Evolutionary conservation across 23 tunicate species (phyloP).

Genomic region (Styela plicata): DNA sequence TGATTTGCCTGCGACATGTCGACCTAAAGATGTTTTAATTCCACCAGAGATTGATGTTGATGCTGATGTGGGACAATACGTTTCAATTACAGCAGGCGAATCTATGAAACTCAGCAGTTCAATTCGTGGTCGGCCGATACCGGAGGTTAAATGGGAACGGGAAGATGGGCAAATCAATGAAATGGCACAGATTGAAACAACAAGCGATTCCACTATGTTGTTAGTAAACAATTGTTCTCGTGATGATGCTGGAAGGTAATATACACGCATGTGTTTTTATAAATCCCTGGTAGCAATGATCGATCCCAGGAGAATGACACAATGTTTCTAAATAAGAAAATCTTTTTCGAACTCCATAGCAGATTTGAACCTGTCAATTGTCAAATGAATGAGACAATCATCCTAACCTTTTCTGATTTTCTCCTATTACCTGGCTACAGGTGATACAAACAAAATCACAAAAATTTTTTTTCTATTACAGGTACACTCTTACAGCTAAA

Average conservation of each 20-base stretch:
- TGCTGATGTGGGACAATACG: slow-evolving; percentile 67
- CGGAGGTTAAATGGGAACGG: slow-evolving; percentile 76
- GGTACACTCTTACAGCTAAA: slow-evolving; percentile 68
- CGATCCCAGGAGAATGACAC: not conserved
- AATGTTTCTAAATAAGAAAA: not conserved
- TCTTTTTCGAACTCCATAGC: not conserved
- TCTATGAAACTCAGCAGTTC: slow-evolving; percentile 39
- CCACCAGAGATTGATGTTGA: slow-evolving; percentile 91
- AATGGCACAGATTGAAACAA: slow-evolving; percentile 73
- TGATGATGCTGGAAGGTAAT: slow-evolving; percentile 74
- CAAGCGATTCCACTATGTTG: slow-evolving; percentile 31
- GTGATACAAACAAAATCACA: not conserved
- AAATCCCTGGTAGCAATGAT: no score
- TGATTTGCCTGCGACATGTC: slow-evolving; percentile 31
- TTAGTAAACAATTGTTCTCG: slow-evolving; percentile 62
- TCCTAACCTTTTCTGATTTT: no score
- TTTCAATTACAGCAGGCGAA: slow-evolving; percentile 67
- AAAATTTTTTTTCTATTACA: no score
- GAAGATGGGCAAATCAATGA: slow-evolving; percentile 59
- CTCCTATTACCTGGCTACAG: not conserved
- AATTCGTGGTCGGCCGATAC: slow-evolving; percentile 72
- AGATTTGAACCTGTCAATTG: no score
- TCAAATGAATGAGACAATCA: no score
- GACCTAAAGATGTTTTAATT: slow-evolving; percentile 70
- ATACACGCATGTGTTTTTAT: no score